Evolutionary conservation across 2,113 vertebrate genomes (phyloP).

Genomic region (Pterocles burchelli): DNA sequence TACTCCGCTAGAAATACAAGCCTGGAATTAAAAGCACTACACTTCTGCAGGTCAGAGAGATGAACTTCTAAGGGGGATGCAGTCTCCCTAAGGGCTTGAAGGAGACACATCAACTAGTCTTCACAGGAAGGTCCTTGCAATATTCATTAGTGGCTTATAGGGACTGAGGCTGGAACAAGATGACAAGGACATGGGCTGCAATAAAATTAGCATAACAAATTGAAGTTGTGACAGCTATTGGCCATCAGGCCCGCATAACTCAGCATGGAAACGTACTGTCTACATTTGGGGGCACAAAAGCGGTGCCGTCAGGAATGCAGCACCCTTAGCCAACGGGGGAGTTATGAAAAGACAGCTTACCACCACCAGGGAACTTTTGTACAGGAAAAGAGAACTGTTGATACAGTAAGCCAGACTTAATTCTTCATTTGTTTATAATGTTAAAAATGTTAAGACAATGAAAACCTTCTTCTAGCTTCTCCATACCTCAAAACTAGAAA

Average conservation of each 20-base stretch:
- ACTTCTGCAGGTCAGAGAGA: not conserved
- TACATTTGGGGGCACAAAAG: not conserved
- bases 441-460: not conserved
- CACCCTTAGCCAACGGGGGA: not conserved
- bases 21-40: not conserved
- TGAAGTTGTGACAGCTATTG: conserved; percentile 12
- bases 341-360: not conserved
- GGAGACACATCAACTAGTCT: not conserved
- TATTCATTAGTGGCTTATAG: conserved; percentile 18
- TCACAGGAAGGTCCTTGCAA: not conserved
- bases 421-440: not conserved
- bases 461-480: not conserved
- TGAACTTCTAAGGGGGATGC: not conserved
- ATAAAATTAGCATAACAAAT: conserved; percentile 47
- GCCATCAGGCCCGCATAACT: not conserved
- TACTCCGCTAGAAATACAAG: not conserved
- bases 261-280: not conserved
- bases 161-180: not conserved
- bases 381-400: not conserved
- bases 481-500: not conserved
- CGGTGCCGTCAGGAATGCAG: not conserved
- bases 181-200: not conserved
- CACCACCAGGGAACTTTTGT: not conserved
- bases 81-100: not conserved
- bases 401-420: not conserved